Conservation (phyloP, 2,113 vertebrate species). For the Pica pica region DNA sequence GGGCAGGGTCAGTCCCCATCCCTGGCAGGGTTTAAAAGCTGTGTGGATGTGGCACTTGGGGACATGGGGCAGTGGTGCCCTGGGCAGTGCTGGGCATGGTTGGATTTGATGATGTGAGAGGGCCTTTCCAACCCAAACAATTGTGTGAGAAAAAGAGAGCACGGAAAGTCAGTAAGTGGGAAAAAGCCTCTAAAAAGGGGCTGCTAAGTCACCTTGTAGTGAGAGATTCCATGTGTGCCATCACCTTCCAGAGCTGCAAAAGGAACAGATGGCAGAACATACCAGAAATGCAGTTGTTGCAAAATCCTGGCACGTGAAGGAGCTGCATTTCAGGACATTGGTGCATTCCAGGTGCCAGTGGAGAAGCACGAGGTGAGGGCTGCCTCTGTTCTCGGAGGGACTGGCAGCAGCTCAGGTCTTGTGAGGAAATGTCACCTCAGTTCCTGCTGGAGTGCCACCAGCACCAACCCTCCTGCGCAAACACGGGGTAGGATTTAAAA, state of each 20-base stretch:
- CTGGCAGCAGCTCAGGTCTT: background rate
- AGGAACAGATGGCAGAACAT: background rate
- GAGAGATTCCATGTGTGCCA: background rate
- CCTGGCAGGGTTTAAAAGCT: background rate
- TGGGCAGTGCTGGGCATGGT: background rate
- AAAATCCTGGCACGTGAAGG: background rate
- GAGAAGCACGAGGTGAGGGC: background rate
- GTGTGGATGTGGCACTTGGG: background rate
- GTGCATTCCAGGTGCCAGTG: fast-evolving
- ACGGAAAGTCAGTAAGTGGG: background rate
- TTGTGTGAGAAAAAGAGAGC: background rate
- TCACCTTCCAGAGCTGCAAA: background rate
- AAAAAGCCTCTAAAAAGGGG: background rate
- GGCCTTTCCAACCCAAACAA: background rate
- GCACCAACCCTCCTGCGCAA: background rate
- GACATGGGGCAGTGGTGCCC: background rate
- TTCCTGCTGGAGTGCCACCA: background rate
- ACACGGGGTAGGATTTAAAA: fast-evolving
- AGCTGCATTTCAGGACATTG: background rate
- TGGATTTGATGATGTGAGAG: background rate
- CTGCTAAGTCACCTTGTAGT: background rate
- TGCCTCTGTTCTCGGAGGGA: background rate
- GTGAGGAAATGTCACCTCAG: background rate
- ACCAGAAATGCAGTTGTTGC: background rate
- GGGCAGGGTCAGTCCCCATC: background rate